phyloP scores from a whole-genome alignment of 1,140 invertebrate species.

The Ceratina calcarata region DNA sequence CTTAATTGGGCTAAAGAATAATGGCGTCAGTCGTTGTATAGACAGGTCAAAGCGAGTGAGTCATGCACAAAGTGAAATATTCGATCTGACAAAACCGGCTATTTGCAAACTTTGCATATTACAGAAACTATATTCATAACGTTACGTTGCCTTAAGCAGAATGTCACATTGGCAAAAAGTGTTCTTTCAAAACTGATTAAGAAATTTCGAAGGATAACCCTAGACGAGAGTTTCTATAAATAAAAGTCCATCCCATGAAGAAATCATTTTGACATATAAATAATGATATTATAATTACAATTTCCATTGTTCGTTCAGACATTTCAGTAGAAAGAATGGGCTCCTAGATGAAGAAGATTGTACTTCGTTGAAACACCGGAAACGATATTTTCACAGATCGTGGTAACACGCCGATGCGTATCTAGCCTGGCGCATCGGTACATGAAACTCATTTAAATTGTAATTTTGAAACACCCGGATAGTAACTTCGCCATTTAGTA shows the following conservation, averaged over 20 bases:
- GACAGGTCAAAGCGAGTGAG: conserved; percentile 11
- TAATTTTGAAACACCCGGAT: neutral
- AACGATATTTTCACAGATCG: neutral
- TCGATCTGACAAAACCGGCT: neutral
- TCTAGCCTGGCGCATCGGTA: neutral
- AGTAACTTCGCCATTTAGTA: neutral
- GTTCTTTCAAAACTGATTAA: too few relatives aligned
- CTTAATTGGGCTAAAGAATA: conserved; percentile 41
- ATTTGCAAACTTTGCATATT: too few relatives aligned
- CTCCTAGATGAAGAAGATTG: neutral
- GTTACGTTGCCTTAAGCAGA: too few relatives aligned
- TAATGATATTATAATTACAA: too few relatives aligned
- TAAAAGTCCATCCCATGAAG: too few relatives aligned
- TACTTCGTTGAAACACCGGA: neutral
- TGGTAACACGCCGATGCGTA: neutral
- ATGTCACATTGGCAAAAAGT: too few relatives aligned
- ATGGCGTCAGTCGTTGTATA: conserved; percentile 16
- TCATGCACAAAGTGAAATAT: conserved; percentile 21
- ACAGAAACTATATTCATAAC: neutral
- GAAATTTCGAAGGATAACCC: too few relatives aligned
- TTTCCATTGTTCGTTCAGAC: too few relatives aligned
- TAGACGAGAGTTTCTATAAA: too few relatives aligned
- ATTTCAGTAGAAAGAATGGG: neutral
- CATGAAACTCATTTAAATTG: neutral
- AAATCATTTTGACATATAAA: too few relatives aligned